These are phyloP conservation scores for Perithous albicinctus DNA, from an alignment of 2,888 invertebrate genomes.

Conservation along the genomic window DNA sequence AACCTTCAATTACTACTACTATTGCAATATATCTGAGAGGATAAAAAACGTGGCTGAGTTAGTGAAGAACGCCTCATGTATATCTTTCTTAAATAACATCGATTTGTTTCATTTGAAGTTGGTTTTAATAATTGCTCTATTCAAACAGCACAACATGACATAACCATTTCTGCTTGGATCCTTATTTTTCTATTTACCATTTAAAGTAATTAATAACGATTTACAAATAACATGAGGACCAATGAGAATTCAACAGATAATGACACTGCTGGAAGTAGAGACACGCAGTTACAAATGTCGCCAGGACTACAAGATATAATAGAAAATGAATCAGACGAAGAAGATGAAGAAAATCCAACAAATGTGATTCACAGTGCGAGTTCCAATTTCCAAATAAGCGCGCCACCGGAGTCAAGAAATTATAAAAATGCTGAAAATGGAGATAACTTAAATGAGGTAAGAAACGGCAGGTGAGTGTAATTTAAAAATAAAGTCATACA, in stretches of 20 bases:
- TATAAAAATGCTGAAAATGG: neutral
- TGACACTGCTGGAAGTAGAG: neutral
- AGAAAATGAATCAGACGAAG: slow-evolving; percentile 28
- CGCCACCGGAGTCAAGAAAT: neutral
- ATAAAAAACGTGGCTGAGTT: too few relatives aligned
- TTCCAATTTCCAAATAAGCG: neutral
- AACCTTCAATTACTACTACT: too few relatives aligned
- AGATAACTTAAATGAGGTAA: slow-evolving; percentile 40
- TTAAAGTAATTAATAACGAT: neutral
- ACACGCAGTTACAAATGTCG: neutral
- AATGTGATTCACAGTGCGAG: neutral
- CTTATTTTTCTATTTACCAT: neutral
- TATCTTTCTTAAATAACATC: neutral
- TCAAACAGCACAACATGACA: slow-evolving; percentile 12
- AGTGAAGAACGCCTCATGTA: too few relatives aligned
- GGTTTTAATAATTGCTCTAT: slow-evolving; percentile 17
- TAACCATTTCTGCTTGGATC: neutral
- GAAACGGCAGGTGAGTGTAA: slow-evolving; percentile 34
- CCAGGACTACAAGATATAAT: slow-evolving; percentile 26
- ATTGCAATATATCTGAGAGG: too few relatives aligned
- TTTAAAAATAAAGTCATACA: neutral
- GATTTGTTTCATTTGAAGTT: slow-evolving; percentile 4
- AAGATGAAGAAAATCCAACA: slow-evolving; percentile 21
- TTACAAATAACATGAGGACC: neutral
- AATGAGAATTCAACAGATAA: slow-evolving; percentile 19